phyloP scores from a whole-genome alignment of 2,113 vertebrate genomes.

The Spilogale gracilis region DNA sequence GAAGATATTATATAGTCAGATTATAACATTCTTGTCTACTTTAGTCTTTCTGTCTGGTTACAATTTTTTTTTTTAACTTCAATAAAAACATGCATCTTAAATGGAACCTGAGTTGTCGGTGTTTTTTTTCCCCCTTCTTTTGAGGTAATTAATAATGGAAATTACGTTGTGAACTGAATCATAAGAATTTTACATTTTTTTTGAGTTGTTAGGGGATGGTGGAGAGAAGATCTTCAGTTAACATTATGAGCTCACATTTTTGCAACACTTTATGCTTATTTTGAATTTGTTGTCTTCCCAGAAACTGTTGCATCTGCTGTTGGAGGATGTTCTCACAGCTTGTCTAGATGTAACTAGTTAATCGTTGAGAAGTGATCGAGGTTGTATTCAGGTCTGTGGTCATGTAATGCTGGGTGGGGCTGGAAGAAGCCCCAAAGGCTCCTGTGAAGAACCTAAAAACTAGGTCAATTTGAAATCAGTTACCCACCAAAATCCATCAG shows the following conservation, averaged over 20 bases:
- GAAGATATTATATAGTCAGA: constrained; percentile 87
- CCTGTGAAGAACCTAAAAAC: not conserved
- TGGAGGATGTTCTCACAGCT: not conserved
- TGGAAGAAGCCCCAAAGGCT: not conserved
- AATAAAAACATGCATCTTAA: constrained; percentile 93
- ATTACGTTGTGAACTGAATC: constrained; percentile 19
- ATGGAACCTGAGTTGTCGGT: constrained; percentile 49
- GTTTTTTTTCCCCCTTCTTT: not conserved
- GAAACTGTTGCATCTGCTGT: not conserved
- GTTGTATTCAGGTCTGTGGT: not conserved
- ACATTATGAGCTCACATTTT: not conserved
- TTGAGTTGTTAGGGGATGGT: not conserved
- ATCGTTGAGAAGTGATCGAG: not conserved
- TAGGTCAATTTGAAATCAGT: not conserved
- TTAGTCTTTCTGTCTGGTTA: constrained; percentile 81
- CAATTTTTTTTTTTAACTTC: constrained; percentile 88
- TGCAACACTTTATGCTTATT: not conserved
- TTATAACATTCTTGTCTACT: constrained; percentile 85
- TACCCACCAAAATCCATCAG: not conserved
- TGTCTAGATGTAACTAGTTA: not conserved
- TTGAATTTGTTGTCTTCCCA: not conserved
- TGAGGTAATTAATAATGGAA: not conserved
- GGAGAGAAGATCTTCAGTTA: not conserved
- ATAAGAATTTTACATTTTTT: not conserved
- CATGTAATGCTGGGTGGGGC: not conserved